These are phyloP conservation scores for Phrynocephalus forsythii DNA, from an alignment of 2,797 vertebrate species.

Conservation along the genomic window DNA sequence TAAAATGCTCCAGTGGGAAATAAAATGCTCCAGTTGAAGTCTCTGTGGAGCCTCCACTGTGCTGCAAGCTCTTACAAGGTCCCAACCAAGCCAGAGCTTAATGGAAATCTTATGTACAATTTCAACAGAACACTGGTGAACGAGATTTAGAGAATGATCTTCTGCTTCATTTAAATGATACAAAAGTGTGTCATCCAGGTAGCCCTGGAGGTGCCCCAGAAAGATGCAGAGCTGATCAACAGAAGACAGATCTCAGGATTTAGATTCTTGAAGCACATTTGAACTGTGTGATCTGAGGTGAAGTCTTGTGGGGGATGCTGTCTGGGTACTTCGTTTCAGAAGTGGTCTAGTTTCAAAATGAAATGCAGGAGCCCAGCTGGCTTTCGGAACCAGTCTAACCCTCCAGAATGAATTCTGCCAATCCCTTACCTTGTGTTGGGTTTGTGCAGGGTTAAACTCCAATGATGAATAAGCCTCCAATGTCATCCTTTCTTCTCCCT, in stretches of 20 bases:
- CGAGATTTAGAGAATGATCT: neutral
- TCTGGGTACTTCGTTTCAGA: no score
- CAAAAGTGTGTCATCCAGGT: neutral
- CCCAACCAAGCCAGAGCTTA: conserved; percentile 23
- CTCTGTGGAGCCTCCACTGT: neutral
- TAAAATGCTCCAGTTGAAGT: neutral
- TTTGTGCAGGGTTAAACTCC: no score
- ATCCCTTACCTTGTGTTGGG: no score
- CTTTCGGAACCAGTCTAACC: no score
- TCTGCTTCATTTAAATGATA: neutral
- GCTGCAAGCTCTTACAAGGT: conserved; percentile 5
- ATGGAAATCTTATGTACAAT: conserved; percentile 3
- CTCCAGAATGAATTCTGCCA: no score
- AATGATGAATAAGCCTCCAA: no score
- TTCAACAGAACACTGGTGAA: neutral
- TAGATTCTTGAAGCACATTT: no score
- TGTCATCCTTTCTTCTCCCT: no score
- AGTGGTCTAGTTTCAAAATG: no score
- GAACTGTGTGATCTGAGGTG: neutral
- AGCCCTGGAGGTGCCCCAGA: neutral
- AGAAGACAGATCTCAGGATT: neutral
- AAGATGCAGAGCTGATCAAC: neutral
- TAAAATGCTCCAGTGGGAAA: no score
- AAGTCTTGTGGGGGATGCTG: neutral
- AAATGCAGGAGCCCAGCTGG: no score